Evolutionary conservation across 2,113 vertebrate genomes (phyloP).

Genomic region (Canis aureus): DNA sequence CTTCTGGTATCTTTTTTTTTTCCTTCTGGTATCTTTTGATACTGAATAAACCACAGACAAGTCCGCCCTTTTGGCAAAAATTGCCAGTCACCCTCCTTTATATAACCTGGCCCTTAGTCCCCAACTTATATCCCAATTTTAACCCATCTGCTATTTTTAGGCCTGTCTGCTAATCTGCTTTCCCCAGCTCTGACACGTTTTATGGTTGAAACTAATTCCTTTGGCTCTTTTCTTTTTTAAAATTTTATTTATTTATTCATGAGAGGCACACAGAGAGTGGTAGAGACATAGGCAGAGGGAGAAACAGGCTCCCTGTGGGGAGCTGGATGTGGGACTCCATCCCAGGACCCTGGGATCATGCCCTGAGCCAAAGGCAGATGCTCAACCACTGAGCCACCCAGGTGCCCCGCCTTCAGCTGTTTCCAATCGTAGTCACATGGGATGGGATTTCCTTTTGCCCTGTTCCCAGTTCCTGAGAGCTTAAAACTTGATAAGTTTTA

Average conservation of each 20-base stretch:
- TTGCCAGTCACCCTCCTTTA: not conserved
- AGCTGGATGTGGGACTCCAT: too few relatives aligned
- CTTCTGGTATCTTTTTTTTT: not conserved
- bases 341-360: too few relatives aligned
- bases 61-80: not conserved
- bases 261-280: too few relatives aligned
- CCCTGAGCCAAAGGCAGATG: too few relatives aligned
- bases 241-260: too few relatives aligned
- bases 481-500: not conserved
- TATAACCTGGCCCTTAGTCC: not conserved
- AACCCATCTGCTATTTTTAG: not conserved
- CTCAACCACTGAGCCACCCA: too few relatives aligned
- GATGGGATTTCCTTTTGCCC: not conserved
- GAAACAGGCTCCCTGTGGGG: too few relatives aligned
- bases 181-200: not conserved
- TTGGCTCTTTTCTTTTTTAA: not conserved
- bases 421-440: not conserved
- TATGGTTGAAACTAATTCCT: not conserved
- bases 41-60: not conserved
- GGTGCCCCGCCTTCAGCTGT: not conserved
- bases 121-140: slow-evolving; percentile 43
- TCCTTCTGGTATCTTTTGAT: not conserved
- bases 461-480: not conserved
- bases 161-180: not conserved
- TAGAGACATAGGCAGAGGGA: too few relatives aligned